Percentiles rank a stretch among this genome's conserved stretches.
Evolutionary conservation across 2,888 invertebrate genomes (phyloP).

Genomic region (Ypsolopha scabrella): DNA sequence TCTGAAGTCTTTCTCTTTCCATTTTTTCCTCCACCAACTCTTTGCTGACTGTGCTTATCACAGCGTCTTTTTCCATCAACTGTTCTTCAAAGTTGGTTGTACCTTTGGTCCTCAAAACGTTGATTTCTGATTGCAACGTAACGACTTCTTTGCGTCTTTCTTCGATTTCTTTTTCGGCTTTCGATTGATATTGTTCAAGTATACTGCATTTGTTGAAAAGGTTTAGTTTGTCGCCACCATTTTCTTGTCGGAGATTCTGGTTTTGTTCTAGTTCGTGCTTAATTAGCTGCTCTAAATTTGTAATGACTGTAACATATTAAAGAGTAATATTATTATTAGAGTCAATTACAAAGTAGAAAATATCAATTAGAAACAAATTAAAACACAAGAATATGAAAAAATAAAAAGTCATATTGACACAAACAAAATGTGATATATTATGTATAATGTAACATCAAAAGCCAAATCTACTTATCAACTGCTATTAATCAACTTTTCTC

Average conservation of each 20-base stretch:
- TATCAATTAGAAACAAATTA: not conserved
- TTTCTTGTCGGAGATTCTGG: slow-evolving; percentile 20
- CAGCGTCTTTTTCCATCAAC: slow-evolving; percentile 23
- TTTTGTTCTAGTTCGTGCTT: slow-evolving; percentile 25
- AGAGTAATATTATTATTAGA: too few species aligned
- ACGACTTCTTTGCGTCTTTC: slow-evolving; percentile 28
- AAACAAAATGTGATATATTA: too few species aligned
- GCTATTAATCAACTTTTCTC: too few species aligned
- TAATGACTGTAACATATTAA: slow-evolving; percentile 34
- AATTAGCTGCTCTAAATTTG: slow-evolving; percentile 25
- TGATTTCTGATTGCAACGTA: slow-evolving; percentile 20
- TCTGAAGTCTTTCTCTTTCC: slow-evolving; percentile 21
- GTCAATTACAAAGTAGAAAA: too few species aligned
- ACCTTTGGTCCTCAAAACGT: slow-evolving; percentile 16
- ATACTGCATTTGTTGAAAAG: slow-evolving; percentile 29
- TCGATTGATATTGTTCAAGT: slow-evolving; percentile 32
- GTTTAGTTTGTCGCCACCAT: slow-evolving; percentile 24
- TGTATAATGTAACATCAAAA: slow-evolving; percentile 1
- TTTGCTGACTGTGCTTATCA: slow-evolving; percentile 25
- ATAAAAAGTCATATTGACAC: too few species aligned
- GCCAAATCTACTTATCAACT: not conserved
- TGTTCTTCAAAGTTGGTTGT: slow-evolving; percentile 16
- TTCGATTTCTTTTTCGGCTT: slow-evolving; percentile 32
- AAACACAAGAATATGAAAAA: too few species aligned
- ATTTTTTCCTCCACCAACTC: slow-evolving; percentile 25